Conservation (phyloP, 2,888 invertebrate genomes). For the Dermolepida albohirtum region DNA sequence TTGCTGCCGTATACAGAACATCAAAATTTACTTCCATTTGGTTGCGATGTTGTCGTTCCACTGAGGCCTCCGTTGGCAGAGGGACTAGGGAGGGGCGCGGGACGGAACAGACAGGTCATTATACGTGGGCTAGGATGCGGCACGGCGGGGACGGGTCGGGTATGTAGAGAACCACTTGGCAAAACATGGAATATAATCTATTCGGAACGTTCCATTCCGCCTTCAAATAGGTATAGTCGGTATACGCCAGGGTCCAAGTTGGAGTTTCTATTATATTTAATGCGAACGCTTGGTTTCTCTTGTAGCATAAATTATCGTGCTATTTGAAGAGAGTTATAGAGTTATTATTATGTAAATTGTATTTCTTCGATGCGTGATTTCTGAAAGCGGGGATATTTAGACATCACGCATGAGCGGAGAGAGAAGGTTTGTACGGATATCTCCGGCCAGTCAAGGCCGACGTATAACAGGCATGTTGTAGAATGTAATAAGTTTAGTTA, state of each 20-base stretch:
- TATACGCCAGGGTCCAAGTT: slow-evolving; percentile 30
- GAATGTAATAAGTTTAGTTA: too few relatives aligned
- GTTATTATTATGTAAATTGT: too few relatives aligned
- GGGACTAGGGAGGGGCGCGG: slow-evolving; percentile 18
- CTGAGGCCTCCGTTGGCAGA: slow-evolving; percentile 25
- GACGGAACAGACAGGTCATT: slow-evolving; percentile 35
- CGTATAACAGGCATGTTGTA: too few relatives aligned
- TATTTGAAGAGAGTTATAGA: slow-evolving; percentile 2
- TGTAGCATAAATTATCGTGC: slow-evolving; percentile 14
- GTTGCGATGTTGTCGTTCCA: slow-evolving; percentile 39
- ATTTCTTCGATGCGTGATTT: too few relatives aligned
- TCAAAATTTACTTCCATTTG: slow-evolving; percentile 45
- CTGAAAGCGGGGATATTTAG: too few relatives aligned
- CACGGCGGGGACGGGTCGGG: slow-evolving; percentile 32
- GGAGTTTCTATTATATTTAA: slow-evolving; percentile 33
- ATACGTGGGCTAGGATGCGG: slow-evolving; percentile 25
- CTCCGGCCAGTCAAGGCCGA: too few relatives aligned
- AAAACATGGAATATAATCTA: slow-evolving; percentile 47
- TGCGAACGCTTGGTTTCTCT: slow-evolving; percentile 25
- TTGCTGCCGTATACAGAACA: slow-evolving; percentile 33
- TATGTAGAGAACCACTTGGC: slow-evolving; percentile 42
- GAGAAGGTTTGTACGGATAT: too few relatives aligned
- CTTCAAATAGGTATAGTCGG: slow-evolving; percentile 41
- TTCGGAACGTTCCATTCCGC: slow-evolving; percentile 42
- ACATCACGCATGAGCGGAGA: too few relatives aligned